Percentiles rank a stretch among this genome's conserved stretches.
Evolutionary conservation across 2,113 vertebrate genomes (phyloP).

Genomic region (Channa maculata): DNA sequence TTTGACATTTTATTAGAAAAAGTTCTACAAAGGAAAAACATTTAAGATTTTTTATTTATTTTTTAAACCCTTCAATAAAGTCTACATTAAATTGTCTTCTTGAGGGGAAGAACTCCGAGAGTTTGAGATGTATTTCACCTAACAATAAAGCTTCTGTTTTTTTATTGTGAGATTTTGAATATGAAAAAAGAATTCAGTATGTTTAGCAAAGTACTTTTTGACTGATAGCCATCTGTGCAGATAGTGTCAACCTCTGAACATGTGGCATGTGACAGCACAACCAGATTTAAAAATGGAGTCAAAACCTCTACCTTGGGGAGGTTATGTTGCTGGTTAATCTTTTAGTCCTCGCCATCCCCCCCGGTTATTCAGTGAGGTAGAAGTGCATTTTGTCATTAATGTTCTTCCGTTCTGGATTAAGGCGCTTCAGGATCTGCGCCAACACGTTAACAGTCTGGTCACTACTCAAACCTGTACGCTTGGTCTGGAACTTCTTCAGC

Average conservation of each 20-base stretch:
- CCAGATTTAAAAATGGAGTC: background rate
- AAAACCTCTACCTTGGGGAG: background rate
- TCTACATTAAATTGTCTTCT: slow-evolving; percentile 11
- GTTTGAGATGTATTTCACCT: background rate
- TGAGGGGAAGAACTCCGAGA: background rate
- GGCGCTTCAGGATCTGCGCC: slow-evolving; percentile 94
- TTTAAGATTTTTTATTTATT: background rate
- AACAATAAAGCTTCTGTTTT: background rate
- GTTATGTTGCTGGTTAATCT: no score
- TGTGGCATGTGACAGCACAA: background rate
- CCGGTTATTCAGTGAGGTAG: slow-evolving; percentile 88
- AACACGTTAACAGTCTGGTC: slow-evolving; percentile 95
- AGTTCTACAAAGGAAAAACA: slow-evolving; percentile 11
- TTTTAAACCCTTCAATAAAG: background rate
- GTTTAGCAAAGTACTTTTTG: background rate
- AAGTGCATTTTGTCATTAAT: slow-evolving; percentile 96
- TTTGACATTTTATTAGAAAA: slow-evolving; percentile 53
- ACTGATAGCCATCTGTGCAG: background rate
- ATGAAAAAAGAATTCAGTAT: slow-evolving; percentile 16
- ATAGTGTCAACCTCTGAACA: background rate
- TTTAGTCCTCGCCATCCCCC: background rate
- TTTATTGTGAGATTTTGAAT: background rate
- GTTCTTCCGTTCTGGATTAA: slow-evolving; percentile 93
- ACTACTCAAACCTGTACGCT: slow-evolving; percentile 93
- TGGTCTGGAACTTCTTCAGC: slow-evolving; percentile 96